These are phyloP conservation scores for Vidua chalybeata DNA, from an alignment of 2,113 vertebrate genomes.

Conservation along the genomic window DNA sequence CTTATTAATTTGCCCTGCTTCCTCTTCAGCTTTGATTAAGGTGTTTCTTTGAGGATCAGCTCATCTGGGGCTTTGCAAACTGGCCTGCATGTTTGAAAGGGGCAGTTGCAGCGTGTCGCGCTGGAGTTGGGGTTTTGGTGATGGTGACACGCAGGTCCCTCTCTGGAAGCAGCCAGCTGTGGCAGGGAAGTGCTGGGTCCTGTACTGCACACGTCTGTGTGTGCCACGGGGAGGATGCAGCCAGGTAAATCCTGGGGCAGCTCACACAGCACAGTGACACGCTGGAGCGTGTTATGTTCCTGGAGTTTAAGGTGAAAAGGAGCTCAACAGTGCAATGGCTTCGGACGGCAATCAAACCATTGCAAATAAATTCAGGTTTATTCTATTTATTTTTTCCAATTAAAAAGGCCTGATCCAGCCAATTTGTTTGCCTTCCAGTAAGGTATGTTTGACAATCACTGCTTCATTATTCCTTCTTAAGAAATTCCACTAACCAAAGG, in stretches of 20 bases:
- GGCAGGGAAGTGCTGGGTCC: neutral
- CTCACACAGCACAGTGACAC: neutral
- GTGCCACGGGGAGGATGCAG: neutral
- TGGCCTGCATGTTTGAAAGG: neutral
- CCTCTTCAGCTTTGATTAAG: neutral
- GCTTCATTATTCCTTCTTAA: constrained; percentile 57
- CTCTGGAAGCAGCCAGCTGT: neutral
- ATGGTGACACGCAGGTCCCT: neutral
- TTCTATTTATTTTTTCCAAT: constrained; percentile 66
- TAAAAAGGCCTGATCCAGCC: constrained; percentile 53
- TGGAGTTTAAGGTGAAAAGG: constrained; percentile 32
- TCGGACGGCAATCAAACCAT: constrained; percentile 28
- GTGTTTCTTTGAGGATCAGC: neutral
- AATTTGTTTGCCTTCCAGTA: constrained; percentile 65
- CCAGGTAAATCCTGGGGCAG: neutral
- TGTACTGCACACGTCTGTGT: neutral
- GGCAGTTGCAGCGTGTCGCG: neutral
- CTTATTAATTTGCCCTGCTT: neutral
- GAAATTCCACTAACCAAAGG: constrained; percentile 40
- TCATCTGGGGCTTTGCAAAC: neutral
- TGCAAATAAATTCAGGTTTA: constrained; percentile 60
- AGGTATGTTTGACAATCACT: constrained; percentile 43
- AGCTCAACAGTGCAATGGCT: neutral
- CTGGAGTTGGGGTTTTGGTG: neutral
- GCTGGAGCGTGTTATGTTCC: neutral